Evolutionary conservation across 2,888 invertebrate species (phyloP).

Genomic region (Macrostomum cliftonense): DNA sequence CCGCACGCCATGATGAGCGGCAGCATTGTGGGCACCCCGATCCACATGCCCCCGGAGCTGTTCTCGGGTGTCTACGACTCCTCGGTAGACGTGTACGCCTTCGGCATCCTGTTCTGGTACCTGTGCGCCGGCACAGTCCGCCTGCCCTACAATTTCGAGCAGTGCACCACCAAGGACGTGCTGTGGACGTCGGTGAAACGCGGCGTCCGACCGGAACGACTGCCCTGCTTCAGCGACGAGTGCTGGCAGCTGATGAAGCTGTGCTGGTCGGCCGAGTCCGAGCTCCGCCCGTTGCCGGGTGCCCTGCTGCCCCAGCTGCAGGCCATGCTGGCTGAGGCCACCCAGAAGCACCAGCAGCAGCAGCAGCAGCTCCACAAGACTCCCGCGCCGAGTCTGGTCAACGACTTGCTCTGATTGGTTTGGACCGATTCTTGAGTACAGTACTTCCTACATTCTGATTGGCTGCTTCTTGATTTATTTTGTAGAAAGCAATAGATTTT

Average conservation of each 20-base stretch:
- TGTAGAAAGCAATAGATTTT: too few relatives aligned
- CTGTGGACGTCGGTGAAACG: slow-evolving; percentile 58
- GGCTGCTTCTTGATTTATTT: too few relatives aligned
- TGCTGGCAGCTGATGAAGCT: slow-evolving; percentile 67
- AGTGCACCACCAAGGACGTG: slow-evolving; percentile 65
- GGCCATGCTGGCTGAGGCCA: slow-evolving; percentile 25
- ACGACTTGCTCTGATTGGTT: background rate
- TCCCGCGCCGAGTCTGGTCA: background rate
- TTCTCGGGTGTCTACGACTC: slow-evolving; percentile 60
- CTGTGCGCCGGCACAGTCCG: slow-evolving; percentile 62
- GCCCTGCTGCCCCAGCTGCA: slow-evolving; percentile 53
- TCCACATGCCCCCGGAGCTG: slow-evolving; percentile 76
- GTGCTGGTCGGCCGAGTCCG: slow-evolving; percentile 61
- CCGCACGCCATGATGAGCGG: slow-evolving; percentile 75
- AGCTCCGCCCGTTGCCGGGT: slow-evolving; percentile 55
- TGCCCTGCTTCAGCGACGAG: slow-evolving; percentile 53
- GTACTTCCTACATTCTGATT: too few relatives aligned
- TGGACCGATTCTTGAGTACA: too few relatives aligned
- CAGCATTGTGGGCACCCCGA: slow-evolving; percentile 58
- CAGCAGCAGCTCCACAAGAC: background rate
- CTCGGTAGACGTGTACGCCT: slow-evolving; percentile 69
- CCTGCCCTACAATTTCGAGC: slow-evolving; percentile 59
- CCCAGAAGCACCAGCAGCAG: background rate
- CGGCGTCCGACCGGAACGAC: slow-evolving; percentile 63
- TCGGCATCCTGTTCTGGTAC: slow-evolving; percentile 74